Conservation (phyloP, 2,888 invertebrate genomes). For the Rhopalosiphum nymphaeae region DNA sequence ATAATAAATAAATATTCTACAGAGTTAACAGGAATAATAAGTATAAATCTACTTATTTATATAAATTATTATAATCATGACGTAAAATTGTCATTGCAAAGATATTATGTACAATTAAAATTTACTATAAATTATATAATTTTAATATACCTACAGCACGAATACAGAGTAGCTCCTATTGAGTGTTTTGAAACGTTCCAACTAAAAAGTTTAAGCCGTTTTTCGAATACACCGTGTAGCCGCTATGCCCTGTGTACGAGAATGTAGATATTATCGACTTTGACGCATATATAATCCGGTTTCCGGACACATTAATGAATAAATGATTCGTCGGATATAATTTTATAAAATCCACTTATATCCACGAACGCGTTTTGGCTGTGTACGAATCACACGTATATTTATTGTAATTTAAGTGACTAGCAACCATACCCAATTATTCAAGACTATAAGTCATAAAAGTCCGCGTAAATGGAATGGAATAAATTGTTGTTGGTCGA, state of each 20-base stretch:
- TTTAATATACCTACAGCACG: not conserved
- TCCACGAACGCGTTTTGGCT: not conserved
- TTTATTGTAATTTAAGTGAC: no score
- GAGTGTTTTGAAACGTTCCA: not conserved
- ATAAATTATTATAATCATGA: conserved; percentile 1
- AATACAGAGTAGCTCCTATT: no score
- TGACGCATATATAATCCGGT: not conserved
- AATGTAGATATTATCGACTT: not conserved
- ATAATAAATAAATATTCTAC: conserved; percentile 56
- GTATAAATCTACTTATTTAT: conserved; percentile 31
- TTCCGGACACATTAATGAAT: not conserved
- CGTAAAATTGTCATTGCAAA: not conserved
- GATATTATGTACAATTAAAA: not conserved
- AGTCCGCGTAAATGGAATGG: no score
- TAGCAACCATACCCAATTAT: no score
- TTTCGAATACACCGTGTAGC: not conserved
- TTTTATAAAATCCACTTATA: not conserved
- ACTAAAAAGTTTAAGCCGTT: not conserved
- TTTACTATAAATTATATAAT: not conserved
- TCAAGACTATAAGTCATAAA: no score
- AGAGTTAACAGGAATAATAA: conserved; percentile 47
- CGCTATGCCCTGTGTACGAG: not conserved
- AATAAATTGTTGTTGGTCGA: no score
- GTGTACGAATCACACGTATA: not conserved
- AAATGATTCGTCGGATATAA: not conserved